Evolutionary conservation across 2,888 invertebrate genomes (phyloP), one percentile per base, ranked within the genome.

Genomic region (Calliphora vomitoria): DNA sequence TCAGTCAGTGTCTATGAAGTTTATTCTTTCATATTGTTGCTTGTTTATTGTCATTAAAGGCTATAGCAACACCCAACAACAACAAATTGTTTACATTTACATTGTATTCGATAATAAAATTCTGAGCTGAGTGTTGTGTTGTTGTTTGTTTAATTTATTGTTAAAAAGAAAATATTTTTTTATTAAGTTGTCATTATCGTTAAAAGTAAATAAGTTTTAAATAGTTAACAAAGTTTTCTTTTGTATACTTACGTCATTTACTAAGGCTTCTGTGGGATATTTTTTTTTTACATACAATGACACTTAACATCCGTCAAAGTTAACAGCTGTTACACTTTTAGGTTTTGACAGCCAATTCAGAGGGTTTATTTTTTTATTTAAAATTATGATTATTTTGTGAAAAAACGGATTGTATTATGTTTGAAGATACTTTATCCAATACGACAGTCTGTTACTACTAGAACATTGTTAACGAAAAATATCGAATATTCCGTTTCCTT

Each of bases 141-240:
- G 66, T 71, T 80, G 60, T 71, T 71, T 79, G 58, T 50, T 79
- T 38, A 69, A 69, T 79, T 60, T 79, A 20, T 69, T 60, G 60
- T 69, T 47, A 47, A 74, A 41, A 74, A 58, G 55, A 64, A 50
- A 8, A 38, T 71, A 53, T n/a, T 53, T 60, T 10, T 71, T 62
- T 60, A 38, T 20, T 69, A 47, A 69, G 47, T 50, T 58, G 44
- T 44, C 53, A 68, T 18, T 68, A 38, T 58, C 41, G 35, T 15
- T 13, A 15, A 47, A 79, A 69, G 35, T 20, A 79, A 69, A 79
- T 13, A 35, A 60, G 31, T 68, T 55, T 44, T 55, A 1, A 58
- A 79, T 4, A 68, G 31, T 47, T 76, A 25, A 6, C 47, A 64
- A 13, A 13, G 50, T 60, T 31, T 75, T 55, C 11, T 55, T n/a